Percentiles rank a stretch among this genome's conserved stretches.
Conservation (phyloP, 1,140 invertebrate species). For the Trypoxylus dichotomus region DNA sequence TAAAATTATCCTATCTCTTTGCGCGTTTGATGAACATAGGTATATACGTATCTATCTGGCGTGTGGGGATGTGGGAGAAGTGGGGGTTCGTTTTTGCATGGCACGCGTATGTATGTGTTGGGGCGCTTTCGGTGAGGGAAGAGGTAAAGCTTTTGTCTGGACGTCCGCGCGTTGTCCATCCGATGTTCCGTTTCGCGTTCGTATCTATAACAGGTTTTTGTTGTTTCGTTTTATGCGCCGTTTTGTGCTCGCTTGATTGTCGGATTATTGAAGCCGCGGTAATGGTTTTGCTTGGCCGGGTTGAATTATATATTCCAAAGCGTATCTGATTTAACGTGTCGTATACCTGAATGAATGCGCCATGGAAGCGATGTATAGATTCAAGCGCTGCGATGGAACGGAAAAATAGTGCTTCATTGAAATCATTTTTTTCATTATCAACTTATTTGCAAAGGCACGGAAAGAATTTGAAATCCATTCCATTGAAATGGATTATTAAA, state of each 20-base stretch:
- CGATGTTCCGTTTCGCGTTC: constrained; percentile 4
- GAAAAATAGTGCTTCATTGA: no score
- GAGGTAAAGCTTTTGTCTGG: neutral
- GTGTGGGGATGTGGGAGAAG: neutral
- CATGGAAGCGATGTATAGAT: neutral
- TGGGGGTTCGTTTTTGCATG: neutral
- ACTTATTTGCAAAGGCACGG: no score
- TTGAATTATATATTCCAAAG: neutral
- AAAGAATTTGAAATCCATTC: no score
- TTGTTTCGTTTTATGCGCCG: constrained; percentile 20
- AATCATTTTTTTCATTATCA: no score
- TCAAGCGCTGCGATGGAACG: no score
- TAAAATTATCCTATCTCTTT: constrained; percentile 27
- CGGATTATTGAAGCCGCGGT: constrained; percentile 12
- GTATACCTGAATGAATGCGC: neutral
- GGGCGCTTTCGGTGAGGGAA: no score
- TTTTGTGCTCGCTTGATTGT: constrained; percentile 18
- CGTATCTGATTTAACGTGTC: neutral
- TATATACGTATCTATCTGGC: neutral
- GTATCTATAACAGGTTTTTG: constrained; percentile 29
- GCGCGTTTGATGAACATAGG: constrained; percentile 7
- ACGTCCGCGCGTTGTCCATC: neutral
- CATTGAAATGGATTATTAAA: no score
- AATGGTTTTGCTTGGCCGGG: neutral
- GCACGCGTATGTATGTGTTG: no score